Conservation (phyloP, 2,113 vertebrate genomes). For the Xyrauchen texanus region DNA sequence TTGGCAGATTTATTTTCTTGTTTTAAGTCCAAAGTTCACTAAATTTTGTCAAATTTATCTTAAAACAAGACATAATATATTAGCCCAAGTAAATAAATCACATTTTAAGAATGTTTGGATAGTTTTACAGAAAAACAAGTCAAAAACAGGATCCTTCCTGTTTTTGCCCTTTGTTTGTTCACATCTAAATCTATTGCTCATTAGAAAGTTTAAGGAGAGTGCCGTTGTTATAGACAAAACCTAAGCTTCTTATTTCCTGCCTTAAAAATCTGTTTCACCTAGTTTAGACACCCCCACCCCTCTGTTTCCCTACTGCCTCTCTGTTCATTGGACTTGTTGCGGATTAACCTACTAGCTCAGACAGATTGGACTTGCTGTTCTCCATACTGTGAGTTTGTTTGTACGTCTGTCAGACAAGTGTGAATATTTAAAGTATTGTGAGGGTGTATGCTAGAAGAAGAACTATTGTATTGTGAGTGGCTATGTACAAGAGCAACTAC, state of each 20-base stretch:
- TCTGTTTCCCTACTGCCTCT: not conserved
- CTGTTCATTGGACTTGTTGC: slow-evolving; percentile 25
- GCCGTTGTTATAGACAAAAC: not conserved
- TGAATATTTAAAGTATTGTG: not conserved
- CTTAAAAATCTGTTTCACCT: slow-evolving; percentile 45
- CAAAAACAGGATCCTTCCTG: too few relatives aligned
- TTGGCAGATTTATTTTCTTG: too few relatives aligned
- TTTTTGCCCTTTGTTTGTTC: not conserved
- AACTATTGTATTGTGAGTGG: not conserved
- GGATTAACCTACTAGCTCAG: slow-evolving; percentile 55
- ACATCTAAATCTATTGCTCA: slow-evolving; percentile 1
- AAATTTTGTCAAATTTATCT: too few relatives aligned
- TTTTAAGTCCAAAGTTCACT: too few relatives aligned
- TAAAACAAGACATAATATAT: too few relatives aligned
- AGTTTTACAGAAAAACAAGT: too few relatives aligned
- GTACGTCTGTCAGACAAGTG: slow-evolving; percentile 18
- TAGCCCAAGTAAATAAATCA: too few relatives aligned
- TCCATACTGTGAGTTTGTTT: slow-evolving; percentile 25
- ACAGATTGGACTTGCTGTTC: slow-evolving; percentile 41
- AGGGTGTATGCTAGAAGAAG: not conserved
- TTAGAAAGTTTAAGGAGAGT: slow-evolving; percentile 19
- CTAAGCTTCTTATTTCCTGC: slow-evolving; percentile 27
- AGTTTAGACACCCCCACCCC: slow-evolving; percentile 25
- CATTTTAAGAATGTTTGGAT: too few relatives aligned
- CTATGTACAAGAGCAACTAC: not conserved